phyloP scores from a whole-genome alignment of 2,888 invertebrate species.

The Netelia fuscicornis region DNA sequence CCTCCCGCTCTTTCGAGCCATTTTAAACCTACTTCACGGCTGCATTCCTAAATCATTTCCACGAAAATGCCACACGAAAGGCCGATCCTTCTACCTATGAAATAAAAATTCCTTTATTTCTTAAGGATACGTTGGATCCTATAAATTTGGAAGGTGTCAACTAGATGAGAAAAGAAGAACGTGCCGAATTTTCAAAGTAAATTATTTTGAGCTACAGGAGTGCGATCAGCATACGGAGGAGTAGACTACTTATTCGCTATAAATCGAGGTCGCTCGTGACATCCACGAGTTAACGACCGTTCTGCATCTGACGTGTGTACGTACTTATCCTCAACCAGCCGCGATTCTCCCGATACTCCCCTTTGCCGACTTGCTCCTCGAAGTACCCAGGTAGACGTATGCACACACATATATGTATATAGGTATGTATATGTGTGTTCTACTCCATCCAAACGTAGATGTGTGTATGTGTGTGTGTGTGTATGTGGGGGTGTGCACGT shows the following conservation, averaged over 20 bases:
- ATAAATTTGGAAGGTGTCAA: too few relatives aligned
- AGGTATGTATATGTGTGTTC: not conserved
- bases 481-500: not conserved
- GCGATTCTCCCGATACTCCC: conserved; percentile 41
- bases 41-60: too few relatives aligned
- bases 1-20: too few relatives aligned
- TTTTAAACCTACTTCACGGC: too few relatives aligned
- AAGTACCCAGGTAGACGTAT: conserved; percentile 23
- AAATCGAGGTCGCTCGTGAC: conserved; percentile 68
- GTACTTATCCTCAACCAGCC: conserved; percentile 67
- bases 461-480: not conserved
- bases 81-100: too few relatives aligned
- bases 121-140: too few relatives aligned
- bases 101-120: too few relatives aligned
- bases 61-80: too few relatives aligned
- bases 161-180: too few relatives aligned
- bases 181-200: conserved; percentile 12
- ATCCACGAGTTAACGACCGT: conserved; percentile 70
- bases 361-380: conserved; percentile 36
- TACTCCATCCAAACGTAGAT: not conserved
- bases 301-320: conserved; percentile 71
- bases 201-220: conserved; percentile 4
- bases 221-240: conserved; percentile 22
- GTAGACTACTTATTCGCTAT: conserved; percentile 64
- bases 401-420: not conserved